phyloP scores from a whole-genome alignment of 2,888 invertebrate species.

The Ophion ellenae region DNA sequence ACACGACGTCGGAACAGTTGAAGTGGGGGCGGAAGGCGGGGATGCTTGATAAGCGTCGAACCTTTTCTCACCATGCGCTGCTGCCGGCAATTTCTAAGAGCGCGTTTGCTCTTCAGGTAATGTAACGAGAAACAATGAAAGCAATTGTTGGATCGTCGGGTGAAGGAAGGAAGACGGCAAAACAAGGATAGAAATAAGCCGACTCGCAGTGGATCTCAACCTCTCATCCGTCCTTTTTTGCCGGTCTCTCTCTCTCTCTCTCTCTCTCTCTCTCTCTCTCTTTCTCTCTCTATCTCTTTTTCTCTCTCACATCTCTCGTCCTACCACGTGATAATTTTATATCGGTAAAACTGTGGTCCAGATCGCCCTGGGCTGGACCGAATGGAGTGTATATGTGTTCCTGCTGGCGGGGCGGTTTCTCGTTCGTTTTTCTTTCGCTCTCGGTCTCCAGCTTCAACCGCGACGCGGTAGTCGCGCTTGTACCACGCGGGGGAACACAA shows the following conservation, averaged over 20 bases:
- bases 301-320: constrained; percentile 19
- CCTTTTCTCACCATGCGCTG: constrained; percentile 43
- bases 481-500: constrained; percentile 72
- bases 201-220: constrained; percentile 62
- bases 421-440: constrained; percentile 50
- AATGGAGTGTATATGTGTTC: constrained; percentile 19
- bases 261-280: constrained; percentile 26
- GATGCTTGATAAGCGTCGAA: constrained; percentile 26
- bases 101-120: constrained; percentile 69
- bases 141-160: constrained; percentile 67
- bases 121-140: constrained; percentile 74
- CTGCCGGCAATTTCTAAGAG: constrained; percentile 7
- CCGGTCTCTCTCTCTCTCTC: constrained; percentile 35
- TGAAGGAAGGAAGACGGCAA: constrained; percentile 52
- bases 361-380: constrained; percentile 31
- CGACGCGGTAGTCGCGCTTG: constrained; percentile 51
- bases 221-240: constrained; percentile 10
- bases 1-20: constrained; percentile 50
- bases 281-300: not conserved
- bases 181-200: constrained; percentile 46
- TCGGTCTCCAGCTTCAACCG: constrained; percentile 45
- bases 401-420: constrained; percentile 38
- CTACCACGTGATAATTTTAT: constrained; percentile 60
- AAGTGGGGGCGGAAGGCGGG: not conserved
- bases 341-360: constrained; percentile 45